phyloP scores from a whole-genome alignment of 2,888 invertebrate genomes.

The Diaperis boleti region DNA sequence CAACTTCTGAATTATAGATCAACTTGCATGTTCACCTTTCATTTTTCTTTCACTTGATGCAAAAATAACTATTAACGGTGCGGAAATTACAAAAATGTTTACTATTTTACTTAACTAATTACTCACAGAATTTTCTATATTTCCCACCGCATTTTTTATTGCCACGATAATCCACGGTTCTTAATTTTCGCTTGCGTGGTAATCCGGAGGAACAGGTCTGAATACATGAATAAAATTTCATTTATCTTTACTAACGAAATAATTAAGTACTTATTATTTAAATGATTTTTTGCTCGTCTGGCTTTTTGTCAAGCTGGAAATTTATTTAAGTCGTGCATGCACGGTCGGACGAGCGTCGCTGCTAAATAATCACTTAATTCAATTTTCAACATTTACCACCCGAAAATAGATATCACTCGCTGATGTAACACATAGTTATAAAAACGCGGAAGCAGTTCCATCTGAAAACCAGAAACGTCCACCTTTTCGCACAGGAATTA shows the following conservation, averaged over 20 bases:
- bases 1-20: too few relatives aligned
- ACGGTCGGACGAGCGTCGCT: background rate
- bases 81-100: too few relatives aligned
- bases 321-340: background rate
- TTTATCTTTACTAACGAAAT: slow-evolving; percentile 12
- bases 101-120: too few relatives aligned
- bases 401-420: background rate
- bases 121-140: too few relatives aligned
- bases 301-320: slow-evolving; percentile 5
- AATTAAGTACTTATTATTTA: slow-evolving; percentile 21
- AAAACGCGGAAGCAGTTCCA: too few relatives aligned
- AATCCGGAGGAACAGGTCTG: background rate
- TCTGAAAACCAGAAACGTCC: too few relatives aligned
- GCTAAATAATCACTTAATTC: slow-evolving; percentile 4
- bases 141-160: slow-evolving; percentile 8
- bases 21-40: too few relatives aligned
- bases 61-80: too few relatives aligned
- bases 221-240: slow-evolving; percentile 17
- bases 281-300: slow-evolving; percentile 10
- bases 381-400: background rate
- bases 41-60: too few relatives aligned
- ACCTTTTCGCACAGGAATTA: background rate
- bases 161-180: slow-evolving; percentile 1
- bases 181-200: slow-evolving; percentile 17
- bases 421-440: too few relatives aligned